These are phyloP conservation scores for Siphamia tubifer DNA, from an alignment of 2,113 vertebrate genomes.

Conservation along the genomic window DNA sequence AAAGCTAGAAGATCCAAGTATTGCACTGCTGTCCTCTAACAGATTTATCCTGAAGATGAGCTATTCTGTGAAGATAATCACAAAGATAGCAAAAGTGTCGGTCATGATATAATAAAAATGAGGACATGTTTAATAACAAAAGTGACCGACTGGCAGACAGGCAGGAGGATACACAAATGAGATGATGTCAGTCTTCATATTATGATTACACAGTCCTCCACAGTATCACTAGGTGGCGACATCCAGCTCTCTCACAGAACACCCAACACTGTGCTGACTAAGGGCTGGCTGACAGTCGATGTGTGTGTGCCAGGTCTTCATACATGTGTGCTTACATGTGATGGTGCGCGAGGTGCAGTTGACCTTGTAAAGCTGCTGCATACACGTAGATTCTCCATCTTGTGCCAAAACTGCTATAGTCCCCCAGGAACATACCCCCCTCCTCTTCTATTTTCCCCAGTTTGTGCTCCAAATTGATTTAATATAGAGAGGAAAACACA, in stretches of 20 bases:
- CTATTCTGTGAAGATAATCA: not conserved
- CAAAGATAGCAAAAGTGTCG: not conserved
- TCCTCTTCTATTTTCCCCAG: not conserved
- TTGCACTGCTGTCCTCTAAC: not conserved
- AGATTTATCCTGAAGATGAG: not conserved
- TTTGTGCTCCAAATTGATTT: slow-evolving; percentile 9
- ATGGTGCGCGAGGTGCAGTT: slow-evolving; percentile 32
- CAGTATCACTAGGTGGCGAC: slow-evolving; percentile 67
- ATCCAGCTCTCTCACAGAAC: slow-evolving; percentile 33
- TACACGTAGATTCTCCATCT: slow-evolving; percentile 31
- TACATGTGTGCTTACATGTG: slow-evolving; percentile 65
- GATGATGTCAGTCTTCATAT: slow-evolving; percentile 23
- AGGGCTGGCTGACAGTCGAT: slow-evolving; percentile 48
- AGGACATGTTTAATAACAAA: not conserved
- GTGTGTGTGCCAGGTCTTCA: slow-evolving; percentile 23
- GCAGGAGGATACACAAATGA: not conserved
- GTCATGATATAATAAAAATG: not conserved
- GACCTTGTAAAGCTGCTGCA: slow-evolving; percentile 67
- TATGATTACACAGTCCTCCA: slow-evolving; percentile 1
- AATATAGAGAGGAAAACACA: not conserved
- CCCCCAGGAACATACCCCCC: slow-evolving; percentile 2
- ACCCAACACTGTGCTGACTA: slow-evolving; percentile 62
- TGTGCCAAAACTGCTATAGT: not conserved
- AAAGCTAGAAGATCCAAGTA: slow-evolving; percentile 3
- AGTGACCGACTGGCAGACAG: not conserved